Conservation (phyloP, 2,113 vertebrate genomes). For the Gobio gobio region DNA sequence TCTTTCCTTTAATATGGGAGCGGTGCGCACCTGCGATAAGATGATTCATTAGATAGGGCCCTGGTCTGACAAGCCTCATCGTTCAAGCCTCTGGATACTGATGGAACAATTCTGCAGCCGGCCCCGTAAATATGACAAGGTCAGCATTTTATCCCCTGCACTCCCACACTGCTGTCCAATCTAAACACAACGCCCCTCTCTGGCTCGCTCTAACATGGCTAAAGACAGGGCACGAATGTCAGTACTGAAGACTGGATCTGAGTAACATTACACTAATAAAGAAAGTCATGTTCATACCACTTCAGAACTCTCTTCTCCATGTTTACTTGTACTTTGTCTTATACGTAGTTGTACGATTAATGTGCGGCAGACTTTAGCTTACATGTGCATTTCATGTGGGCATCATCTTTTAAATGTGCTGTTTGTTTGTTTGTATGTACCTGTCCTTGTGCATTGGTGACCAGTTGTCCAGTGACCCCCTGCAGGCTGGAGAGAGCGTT, state of each 20-base stretch:
- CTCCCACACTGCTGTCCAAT: slow-evolving; percentile 42
- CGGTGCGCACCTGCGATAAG: slow-evolving; percentile 95
- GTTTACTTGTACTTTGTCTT: neutral
- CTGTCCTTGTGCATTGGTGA: slow-evolving; percentile 99
- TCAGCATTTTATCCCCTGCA: slow-evolving; percentile 85
- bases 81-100: slow-evolving; percentile 96
- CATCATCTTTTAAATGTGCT: neutral
- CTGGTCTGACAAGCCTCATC: slow-evolving; percentile 96
- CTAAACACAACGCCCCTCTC: slow-evolving; percentile 31
- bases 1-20: slow-evolving; percentile 91
- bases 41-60: slow-evolving; percentile 98
- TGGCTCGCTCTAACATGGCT: slow-evolving; percentile 7
- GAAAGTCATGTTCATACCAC: neutral
- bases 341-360: neutral
- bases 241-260: neutral
- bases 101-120: slow-evolving; percentile 94
- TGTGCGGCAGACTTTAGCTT: neutral
- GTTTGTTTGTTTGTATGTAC: slow-evolving; percentile 65
- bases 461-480: slow-evolving; percentile 94
- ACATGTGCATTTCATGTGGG: neutral
- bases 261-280: slow-evolving; percentile 8
- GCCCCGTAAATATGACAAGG: slow-evolving; percentile 97
- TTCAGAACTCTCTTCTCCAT: neutral
- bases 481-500: slow-evolving; percentile 94
- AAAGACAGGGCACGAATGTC: slow-evolving; percentile 12